Conservation (phyloP, 2,888 invertebrate genomes). For the Entomobrya proxima region DNA sequence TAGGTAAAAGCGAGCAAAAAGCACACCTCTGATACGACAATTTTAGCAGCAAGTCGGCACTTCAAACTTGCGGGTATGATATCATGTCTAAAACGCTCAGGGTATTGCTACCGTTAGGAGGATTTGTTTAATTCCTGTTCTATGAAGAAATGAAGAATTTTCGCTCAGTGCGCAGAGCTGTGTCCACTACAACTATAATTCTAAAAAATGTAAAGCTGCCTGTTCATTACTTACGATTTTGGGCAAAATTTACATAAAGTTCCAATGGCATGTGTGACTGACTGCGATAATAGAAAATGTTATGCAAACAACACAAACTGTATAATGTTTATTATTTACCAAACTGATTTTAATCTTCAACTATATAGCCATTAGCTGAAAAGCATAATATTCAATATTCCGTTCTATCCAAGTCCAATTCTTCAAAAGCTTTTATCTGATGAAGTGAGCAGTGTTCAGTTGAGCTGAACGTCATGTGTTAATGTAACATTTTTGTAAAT, state of each 20-base stretch:
- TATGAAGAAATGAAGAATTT: neutral
- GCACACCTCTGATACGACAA: too few species aligned
- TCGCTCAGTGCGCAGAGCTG: neutral
- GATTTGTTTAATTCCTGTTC: too few species aligned
- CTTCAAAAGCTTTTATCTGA: conserved; percentile 13
- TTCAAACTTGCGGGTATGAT: too few species aligned
- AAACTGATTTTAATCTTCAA: neutral
- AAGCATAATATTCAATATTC: neutral
- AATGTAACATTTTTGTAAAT: neutral
- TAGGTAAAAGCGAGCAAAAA: too few species aligned
- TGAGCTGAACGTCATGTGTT: neutral
- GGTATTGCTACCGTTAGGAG: too few species aligned
- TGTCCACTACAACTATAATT: neutral
- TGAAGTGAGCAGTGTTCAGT: neutral
- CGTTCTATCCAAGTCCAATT: neutral
- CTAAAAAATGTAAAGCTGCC: neutral
- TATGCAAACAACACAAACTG: neutral
- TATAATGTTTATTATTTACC: neutral
- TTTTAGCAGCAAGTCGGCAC: too few species aligned
- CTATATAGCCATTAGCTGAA: neutral
- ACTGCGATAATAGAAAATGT: neutral
- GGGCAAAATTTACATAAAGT: neutral
- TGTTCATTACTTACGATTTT: neutral
- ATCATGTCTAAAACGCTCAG: too few species aligned
- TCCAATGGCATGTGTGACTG: neutral